Base-by-base conservation (phyloP, 1,140 invertebrate species). In the Lineus longissimus region DNA sequence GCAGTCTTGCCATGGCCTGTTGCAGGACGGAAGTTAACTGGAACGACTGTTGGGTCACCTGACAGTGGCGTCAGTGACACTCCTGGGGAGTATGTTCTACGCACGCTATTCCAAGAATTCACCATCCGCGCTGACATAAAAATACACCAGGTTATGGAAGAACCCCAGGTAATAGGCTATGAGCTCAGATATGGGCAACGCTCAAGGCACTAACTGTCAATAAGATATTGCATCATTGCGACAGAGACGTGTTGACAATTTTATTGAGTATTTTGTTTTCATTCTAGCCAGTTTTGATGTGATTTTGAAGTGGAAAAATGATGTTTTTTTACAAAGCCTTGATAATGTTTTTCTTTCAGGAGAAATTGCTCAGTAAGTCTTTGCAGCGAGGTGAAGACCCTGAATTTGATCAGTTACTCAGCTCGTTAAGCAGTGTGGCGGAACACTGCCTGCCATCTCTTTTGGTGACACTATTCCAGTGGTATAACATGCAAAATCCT, bases 361-460 rank as follows among this genome's bases (percentile, higher is more conserved):
- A 97, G 76, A 92, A 92, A 78, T 89, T 91, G 51, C 77, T 98
- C 15, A 92, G 92, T 19, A 97, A 97, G 85, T 89, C 93, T 1
- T 81, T 98, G 57, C 95, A 97, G 84, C 87, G 94, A 70, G 95
- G 94, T 2, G 95, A 98, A 85, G 95, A 98, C 85, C 76, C 87
- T 7, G 90, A 95, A 67, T 93, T 98, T 81, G 95, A 98, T 85
- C 95, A 98, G 81, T 83, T 98, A n/a, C 83, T 98, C 17, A 91
- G 87, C 41, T 90, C 94, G 0, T 90, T 98, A 75, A 93, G 94
- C 23, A 91, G 91, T 22, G 93, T 96, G 0, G 93, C 94, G 0
- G 97, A 99, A 79, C 94, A 98, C 79, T 97, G 96, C 82, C 83
- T 99, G 41, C 97, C 97, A 1, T 98, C 97, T 11, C 85, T 99